Evolutionary conservation across 2,888 invertebrate species (phyloP), one percentile per base, ranked within the genome.

Genomic region (Muschampia plurimacula): DNA sequence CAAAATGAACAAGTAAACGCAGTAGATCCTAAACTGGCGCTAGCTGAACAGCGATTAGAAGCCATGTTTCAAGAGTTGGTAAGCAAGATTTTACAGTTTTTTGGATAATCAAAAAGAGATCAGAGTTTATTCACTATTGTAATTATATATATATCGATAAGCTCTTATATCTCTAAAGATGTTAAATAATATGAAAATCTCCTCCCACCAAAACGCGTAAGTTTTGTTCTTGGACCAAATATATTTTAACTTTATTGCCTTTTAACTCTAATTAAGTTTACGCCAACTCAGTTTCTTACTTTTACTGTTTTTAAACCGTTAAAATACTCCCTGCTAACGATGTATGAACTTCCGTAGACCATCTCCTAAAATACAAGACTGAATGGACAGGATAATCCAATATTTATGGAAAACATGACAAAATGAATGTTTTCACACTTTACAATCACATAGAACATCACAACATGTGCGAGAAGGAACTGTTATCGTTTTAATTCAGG

Each of bases 51-150:
- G 81, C 94, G 94, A 82, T 81, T 95, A 44, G 96, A 96, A 82
- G 86, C 94, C 0, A 95, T 95, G 81, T 95, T 95, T 81, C 95
- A 96, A 79, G 95, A 96, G 87, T 80, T 96, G 90, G 96, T 96
- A 84, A 83, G 82, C 81, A 9, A 32, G n/a, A 22, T 55, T 15
- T 13, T 28, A 32, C n/a, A n/a, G n/a, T n/a, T n/a, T n/a, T n/a
- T n/a, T n/a, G n/a, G n/a, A n/a, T n/a, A n/a, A n/a, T 13, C 1
- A 52, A 10, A 52, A 1, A n/a, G 12, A 0, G 2, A 52, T 3
- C 6, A 46, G 2, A 46, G 2, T 46, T 8, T 10, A 10, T 46
- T 46, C 44, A 44, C 9, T 44, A 52, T n/a, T 52, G 2, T n/a
- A 52, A 52, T 52, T 22, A 22, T 22, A 1, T 22, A 22, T 1